Conservation (phyloP, 2,888 invertebrate species). For the Listrodromus nycthemerus region DNA sequence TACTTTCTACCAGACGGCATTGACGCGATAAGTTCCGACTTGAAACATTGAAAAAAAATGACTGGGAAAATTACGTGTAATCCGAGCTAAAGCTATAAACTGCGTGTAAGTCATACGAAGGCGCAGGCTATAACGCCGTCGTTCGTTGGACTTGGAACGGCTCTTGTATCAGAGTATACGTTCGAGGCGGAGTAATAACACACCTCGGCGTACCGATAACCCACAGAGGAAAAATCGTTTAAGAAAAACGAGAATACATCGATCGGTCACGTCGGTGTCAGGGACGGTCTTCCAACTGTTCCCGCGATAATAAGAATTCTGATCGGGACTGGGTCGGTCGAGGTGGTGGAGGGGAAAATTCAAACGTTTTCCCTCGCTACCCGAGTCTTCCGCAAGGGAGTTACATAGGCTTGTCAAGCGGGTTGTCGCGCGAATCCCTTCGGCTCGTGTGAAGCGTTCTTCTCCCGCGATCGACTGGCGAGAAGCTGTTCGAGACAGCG, state of each 20-base stretch:
- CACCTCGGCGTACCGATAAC: constrained; percentile 14
- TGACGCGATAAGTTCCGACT: background rate
- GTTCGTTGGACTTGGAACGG: background rate
- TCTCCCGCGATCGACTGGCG: constrained; percentile 34
- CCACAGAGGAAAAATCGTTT: constrained; percentile 17
- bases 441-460: background rate
- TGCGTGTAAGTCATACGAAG: background rate
- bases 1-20: background rate
- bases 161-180: background rate
- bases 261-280: constrained; percentile 54
- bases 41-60: background rate
- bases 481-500: constrained; percentile 13
- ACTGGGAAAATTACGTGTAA: constrained; percentile 10
- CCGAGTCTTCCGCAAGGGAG: background rate
- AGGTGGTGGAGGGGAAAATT: background rate
- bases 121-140: background rate
- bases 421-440: constrained; percentile 14
- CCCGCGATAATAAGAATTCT: constrained; percentile 53
- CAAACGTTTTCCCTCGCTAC: constrained; percentile 40
- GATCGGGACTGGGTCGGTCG: background rate
- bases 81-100: constrained; percentile 11
- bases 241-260: constrained; percentile 57
- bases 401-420: constrained; percentile 19
- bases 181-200: constrained; percentile 16
- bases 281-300: constrained; percentile 46